Percentiles rank a stretch among this genome's conserved stretches.
phyloP scores from a whole-genome alignment of 2,888 invertebrate species.

The Athripsodes cinereus region DNA sequence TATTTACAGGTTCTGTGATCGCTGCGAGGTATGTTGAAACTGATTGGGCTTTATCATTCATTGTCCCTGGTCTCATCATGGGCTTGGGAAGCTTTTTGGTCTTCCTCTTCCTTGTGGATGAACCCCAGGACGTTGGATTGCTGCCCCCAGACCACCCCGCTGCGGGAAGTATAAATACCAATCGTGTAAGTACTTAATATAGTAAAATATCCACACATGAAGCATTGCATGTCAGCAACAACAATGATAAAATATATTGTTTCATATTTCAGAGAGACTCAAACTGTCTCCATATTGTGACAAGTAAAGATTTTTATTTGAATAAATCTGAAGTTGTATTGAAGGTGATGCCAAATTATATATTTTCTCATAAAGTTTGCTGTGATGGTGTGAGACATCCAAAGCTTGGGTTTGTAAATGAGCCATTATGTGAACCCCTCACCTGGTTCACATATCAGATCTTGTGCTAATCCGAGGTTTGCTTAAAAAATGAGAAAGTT shows the following conservation, averaged over 20 bases:
- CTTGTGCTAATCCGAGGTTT: no score
- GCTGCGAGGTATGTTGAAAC: constrained; percentile 79
- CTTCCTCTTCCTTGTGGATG: constrained; percentile 80
- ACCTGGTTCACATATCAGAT: no score
- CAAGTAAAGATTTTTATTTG: not conserved
- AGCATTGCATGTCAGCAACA: not conserved
- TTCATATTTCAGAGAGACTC: not conserved
- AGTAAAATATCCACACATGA: not conserved
- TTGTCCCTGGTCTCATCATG: constrained; percentile 84
- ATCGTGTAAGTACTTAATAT: constrained; percentile 11
- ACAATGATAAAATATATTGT: not conserved
- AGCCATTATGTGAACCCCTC: no score
- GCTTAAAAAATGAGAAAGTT: no score
- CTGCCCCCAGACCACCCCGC: constrained; percentile 34
- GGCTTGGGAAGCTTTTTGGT: constrained; percentile 62
- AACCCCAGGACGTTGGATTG: constrained; percentile 70
- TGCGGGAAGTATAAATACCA: constrained; percentile 28
- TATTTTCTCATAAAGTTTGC: no score
- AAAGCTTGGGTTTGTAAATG: not conserved
- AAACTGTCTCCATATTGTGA: not conserved
- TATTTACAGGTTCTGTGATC: constrained; percentile 61
- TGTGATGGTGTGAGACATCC: not conserved
- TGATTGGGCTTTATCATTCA: constrained; percentile 89
- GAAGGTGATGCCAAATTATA: not conserved
- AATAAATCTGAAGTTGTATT: not conserved